Evolutionary conservation across 2,888 invertebrate genomes (phyloP).

Genomic region (Globia sparganii): DNA sequence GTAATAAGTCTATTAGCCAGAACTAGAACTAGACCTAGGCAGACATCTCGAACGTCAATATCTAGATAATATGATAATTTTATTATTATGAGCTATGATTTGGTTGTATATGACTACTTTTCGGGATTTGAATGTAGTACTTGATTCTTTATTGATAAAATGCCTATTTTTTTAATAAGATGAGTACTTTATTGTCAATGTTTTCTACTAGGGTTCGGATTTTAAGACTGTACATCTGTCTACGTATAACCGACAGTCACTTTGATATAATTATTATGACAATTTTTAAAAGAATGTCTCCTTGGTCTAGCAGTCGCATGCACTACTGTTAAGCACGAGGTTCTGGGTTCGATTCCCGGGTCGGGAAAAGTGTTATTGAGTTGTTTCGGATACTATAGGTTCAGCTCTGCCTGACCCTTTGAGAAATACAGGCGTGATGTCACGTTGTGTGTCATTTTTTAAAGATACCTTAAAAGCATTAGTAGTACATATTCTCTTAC

Average conservation of each 20-base stretch:
- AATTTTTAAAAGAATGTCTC: background rate
- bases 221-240: background rate
- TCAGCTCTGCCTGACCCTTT: no score
- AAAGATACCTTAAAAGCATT: background rate
- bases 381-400: no score
- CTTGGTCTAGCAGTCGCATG: background rate
- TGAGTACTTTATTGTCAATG: background rate
- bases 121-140: background rate
- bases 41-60: conserved; percentile 47
- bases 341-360: no score
- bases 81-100: conserved; percentile 25
- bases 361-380: no score
- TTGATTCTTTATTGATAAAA: background rate
- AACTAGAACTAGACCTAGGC: conserved; percentile 53
- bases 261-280: background rate
- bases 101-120: conserved; percentile 1
- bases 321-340: no score
- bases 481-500: background rate
- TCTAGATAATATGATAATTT: conserved; percentile 40
- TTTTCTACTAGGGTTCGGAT: background rate
- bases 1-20: conserved; percentile 44
- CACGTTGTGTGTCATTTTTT: no score
- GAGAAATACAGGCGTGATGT: no score
- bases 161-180: background rate
- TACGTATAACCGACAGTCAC: background rate